These are phyloP conservation scores for Baryphthengus martii DNA, from an alignment of 2,113 vertebrate genomes.

Conservation along the genomic window DNA sequence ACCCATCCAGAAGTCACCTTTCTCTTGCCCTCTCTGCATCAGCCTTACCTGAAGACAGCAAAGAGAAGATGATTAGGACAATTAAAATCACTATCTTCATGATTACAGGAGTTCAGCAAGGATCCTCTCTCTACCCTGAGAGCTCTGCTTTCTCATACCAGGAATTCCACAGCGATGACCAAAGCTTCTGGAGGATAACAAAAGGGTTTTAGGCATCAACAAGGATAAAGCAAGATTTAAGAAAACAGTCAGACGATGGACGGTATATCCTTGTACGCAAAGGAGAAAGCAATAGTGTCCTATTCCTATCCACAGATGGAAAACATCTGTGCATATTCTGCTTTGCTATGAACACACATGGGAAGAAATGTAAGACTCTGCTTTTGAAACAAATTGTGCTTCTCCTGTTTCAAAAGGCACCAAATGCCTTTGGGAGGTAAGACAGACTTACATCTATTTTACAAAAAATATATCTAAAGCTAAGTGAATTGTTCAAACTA, in stretches of 20 bases:
- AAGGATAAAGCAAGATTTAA: not conserved
- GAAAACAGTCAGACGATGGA: not conserved
- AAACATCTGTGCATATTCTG: not conserved
- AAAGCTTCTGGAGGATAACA: constrained; percentile 9
- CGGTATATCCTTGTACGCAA: not conserved
- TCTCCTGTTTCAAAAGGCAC: not conserved
- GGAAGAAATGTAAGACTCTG: not conserved
- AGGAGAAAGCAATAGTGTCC: not conserved
- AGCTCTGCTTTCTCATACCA: constrained; percentile 45
- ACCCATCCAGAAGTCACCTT: not conserved
- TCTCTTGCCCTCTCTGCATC: not conserved
- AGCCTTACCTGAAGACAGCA: constrained; percentile 59
- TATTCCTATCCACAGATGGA: not conserved
- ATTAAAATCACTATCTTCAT: constrained; percentile 38
- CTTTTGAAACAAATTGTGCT: not conserved
- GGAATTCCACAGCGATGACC: constrained; percentile 59
- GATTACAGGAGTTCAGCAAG: not conserved
- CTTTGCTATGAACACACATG: not conserved
- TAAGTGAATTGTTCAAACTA: not conserved
- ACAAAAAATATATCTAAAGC: not conserved
- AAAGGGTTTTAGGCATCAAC: not conserved
- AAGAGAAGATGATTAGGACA: constrained; percentile 2
- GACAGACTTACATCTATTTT: not conserved
- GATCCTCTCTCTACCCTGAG: not conserved
- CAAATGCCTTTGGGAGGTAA: not conserved